These are phyloP conservation scores for Tachuris rubrigastra DNA, from an alignment of 2,113 vertebrate genomes.

Conservation along the genomic window DNA sequence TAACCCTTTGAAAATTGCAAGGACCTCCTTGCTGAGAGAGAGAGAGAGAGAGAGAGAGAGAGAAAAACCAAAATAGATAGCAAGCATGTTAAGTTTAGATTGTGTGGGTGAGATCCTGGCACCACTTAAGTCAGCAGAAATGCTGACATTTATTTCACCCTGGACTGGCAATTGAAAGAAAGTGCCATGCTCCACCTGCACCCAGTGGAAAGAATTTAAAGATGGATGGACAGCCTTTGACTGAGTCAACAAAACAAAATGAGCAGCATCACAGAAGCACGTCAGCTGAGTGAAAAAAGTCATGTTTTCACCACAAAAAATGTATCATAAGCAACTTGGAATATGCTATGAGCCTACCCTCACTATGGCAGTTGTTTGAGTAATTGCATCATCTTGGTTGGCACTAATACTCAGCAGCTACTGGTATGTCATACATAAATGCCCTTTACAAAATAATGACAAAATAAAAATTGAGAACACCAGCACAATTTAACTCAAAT, in stretches of 20 bases:
- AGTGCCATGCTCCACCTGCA: background rate
- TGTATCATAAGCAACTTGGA: background rate
- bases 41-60: background rate
- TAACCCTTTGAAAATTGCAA: background rate
- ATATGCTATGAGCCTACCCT: background rate
- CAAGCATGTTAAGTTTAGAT: background rate
- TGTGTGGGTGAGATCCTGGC: background rate
- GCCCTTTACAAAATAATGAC: background rate
- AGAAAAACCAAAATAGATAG: background rate
- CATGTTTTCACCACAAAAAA: background rate
- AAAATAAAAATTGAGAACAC: background rate
- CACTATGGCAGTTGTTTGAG: background rate
- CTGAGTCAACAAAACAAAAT: background rate
- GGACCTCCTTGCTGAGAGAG: background rate
- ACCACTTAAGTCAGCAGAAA: background rate
- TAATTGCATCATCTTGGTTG: background rate
- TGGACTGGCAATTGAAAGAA: background rate
- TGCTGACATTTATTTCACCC: background rate
- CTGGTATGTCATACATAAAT: background rate
- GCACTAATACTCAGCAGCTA: background rate
- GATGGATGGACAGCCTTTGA: background rate
- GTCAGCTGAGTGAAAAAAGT: background rate
- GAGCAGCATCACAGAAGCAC: background rate
- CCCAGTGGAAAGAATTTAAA: background rate
- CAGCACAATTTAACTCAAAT: background rate